These are phyloP conservation scores for Drosophila eugracilis DNA, from an alignment of 1,140 invertebrate species.

Conservation along the genomic window DNA sequence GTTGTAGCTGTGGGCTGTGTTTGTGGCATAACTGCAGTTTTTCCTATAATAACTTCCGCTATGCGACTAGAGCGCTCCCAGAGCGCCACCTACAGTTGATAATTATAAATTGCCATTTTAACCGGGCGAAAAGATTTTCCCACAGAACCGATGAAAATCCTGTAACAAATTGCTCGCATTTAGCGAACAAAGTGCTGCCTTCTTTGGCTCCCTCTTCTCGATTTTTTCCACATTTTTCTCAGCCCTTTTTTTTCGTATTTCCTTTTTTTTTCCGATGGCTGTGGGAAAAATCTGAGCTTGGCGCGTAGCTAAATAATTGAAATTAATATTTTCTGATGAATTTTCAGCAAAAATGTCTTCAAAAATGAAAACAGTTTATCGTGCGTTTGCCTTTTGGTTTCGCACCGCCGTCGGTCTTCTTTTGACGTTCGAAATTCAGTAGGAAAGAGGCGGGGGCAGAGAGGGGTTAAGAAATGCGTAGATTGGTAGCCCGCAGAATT, in stretches of 20 bases:
- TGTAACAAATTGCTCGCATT: slow-evolving; percentile 77
- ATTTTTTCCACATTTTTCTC: slow-evolving; percentile 9
- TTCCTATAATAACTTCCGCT: slow-evolving; percentile 73
- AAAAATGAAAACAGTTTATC: slow-evolving; percentile 63
- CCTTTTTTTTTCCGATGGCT: too few species aligned
- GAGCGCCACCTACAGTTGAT: slow-evolving; percentile 71
- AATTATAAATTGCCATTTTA: slow-evolving; percentile 65
- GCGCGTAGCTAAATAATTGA: slow-evolving; percentile 70
- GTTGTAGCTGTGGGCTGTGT: too few species aligned
- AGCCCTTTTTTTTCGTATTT: slow-evolving; percentile 2
- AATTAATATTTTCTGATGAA: slow-evolving; percentile 75
- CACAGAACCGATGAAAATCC: slow-evolving; percentile 58
- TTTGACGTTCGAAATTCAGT: slow-evolving; percentile 54
- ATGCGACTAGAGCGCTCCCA: slow-evolving; percentile 31
- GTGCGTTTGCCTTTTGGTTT: slow-evolving; percentile 24
- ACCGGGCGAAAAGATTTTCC: slow-evolving; percentile 48
- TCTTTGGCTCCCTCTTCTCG: slow-evolving; percentile 35
- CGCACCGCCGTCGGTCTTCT: slow-evolving; percentile 49
- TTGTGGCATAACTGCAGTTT: slow-evolving; percentile 59
- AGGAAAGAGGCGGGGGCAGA: background rate
- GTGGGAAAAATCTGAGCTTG: slow-evolving; percentile 31
- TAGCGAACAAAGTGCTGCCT: slow-evolving; percentile 71
- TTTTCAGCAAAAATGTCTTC: slow-evolving; percentile 57
- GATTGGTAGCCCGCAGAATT: slow-evolving; percentile 76
- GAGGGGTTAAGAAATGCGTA: slow-evolving; percentile 63